phyloP scores from a whole-genome alignment of 2,888 invertebrate species.

The Mesochorus sp. region DNA sequence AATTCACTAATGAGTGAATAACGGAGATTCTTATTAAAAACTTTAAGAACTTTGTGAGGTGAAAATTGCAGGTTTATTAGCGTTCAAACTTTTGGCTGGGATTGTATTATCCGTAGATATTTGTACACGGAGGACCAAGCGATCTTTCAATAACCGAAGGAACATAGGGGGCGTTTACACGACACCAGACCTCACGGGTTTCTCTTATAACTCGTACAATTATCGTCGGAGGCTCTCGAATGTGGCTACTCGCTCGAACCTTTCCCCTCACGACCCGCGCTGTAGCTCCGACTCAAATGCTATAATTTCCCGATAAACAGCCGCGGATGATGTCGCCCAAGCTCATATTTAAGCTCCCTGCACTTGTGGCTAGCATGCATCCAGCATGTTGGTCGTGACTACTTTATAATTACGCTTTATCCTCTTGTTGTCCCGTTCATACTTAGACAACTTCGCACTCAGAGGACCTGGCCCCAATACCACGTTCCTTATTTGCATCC shows the following conservation, averaged over 20 bases:
- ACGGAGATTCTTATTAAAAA: too few species aligned
- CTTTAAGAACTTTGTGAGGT: too few species aligned
- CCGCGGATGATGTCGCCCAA: not conserved
- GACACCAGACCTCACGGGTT: conserved; percentile 3
- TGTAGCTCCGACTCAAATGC: conserved; percentile 4
- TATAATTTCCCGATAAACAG: conserved; percentile 7
- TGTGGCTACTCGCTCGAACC: conserved; percentile 40
- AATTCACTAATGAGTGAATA: too few species aligned
- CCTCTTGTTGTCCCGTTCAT: too few species aligned
- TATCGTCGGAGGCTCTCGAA: conserved; percentile 16
- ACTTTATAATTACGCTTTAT: conserved; percentile 35
- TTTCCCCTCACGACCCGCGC: conserved; percentile 26
- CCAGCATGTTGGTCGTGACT: not conserved
- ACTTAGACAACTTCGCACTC: too few species aligned
- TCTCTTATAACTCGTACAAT: conserved; percentile 38
- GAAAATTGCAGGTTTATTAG: too few species aligned
- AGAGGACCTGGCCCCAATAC: too few species aligned
- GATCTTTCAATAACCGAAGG: conserved; percentile 1
- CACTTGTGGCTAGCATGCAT: conserved; percentile 3
- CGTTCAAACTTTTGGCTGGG: too few species aligned
- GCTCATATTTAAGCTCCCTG: not conserved
- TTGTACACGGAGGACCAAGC: not conserved
- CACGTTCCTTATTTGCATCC: too few species aligned
- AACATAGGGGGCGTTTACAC: conserved; percentile 26
- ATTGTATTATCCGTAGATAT: too few species aligned